Evolutionary conservation across 2,797 vertebrate species (phyloP).

Genomic region (Acrossocheilus wenchowensis): DNA sequence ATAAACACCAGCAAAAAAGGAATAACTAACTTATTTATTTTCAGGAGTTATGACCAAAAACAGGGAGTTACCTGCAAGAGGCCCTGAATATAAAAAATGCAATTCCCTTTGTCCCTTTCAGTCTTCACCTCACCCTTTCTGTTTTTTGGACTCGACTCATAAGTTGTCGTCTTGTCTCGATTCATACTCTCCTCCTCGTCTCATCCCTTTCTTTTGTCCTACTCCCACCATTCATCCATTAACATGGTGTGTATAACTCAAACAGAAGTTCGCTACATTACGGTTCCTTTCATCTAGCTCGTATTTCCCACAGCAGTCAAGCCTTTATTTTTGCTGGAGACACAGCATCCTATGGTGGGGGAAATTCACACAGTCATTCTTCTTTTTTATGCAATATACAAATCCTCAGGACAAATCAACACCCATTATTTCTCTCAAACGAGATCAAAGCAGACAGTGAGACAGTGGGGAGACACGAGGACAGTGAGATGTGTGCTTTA

Average conservation of each 20-base stretch:
- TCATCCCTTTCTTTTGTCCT: conserved; percentile 41
- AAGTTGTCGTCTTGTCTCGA: conserved; percentile 22
- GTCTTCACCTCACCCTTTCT: conserved; percentile 41
- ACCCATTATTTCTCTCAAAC: background rate
- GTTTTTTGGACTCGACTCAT: conserved; percentile 36
- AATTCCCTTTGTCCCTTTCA: conserved; percentile 48
- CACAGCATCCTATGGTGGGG: conserved; percentile 40
- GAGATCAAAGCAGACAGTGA: conserved; percentile 36
- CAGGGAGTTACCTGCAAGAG: conserved; percentile 49
- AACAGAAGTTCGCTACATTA: conserved; percentile 40
- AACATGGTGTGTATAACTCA: conserved; percentile 45
- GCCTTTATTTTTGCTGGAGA: conserved; percentile 50
- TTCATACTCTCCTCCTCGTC: conserved; percentile 19
- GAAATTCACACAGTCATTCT: conserved; percentile 30
- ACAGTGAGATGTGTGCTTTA: background rate
- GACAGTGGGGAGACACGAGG: conserved; percentile 15
- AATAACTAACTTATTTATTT: conserved; percentile 11
- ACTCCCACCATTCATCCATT: conserved; percentile 40
- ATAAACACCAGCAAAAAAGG: conserved; percentile 15
- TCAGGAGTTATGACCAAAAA: conserved; percentile 38
- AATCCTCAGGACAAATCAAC: conserved; percentile 38
- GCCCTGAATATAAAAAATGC: conserved; percentile 35
- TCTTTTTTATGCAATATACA: conserved; percentile 42
- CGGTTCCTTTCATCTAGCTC: conserved; percentile 26
- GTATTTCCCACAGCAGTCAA: conserved; percentile 50